Evolutionary conservation across 1,140 invertebrate species (phyloP).

Genomic region (silkworm (Bombyx mori)): DNA sequence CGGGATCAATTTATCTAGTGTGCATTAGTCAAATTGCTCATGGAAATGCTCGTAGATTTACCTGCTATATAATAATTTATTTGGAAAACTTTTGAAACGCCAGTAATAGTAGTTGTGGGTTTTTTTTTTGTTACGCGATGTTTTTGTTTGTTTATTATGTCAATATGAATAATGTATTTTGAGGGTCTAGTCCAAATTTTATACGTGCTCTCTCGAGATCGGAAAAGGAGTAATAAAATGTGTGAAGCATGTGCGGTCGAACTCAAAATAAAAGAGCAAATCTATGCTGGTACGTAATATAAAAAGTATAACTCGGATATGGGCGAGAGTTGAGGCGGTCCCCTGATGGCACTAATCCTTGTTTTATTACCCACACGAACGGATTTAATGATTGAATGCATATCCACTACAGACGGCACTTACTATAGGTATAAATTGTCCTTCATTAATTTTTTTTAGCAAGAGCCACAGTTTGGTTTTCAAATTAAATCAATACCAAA

Average conservation of each 20-base stretch:
- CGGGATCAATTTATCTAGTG: conserved; percentile 22
- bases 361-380: conserved; percentile 61
- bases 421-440: no score
- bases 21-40: conserved; percentile 12
- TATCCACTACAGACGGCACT: no score
- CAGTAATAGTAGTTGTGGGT: no score
- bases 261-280: conserved; percentile 44
- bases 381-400: background rate
- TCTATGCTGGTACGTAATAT: conserved; percentile 22
- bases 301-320: conserved; percentile 50
- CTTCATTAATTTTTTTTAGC: no score
- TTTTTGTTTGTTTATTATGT: conserved; percentile 4
- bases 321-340: conserved; percentile 31
- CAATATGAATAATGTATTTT: conserved; percentile 19
- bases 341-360: conserved; percentile 46
- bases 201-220: conserved; percentile 25
- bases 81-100: no score
- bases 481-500: no score
- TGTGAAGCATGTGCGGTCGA: conserved; percentile 36
- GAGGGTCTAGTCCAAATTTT: conserved; percentile 20
- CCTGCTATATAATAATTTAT: no score
- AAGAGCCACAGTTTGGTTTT: no score
- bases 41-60: no score
- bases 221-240: conserved; percentile 45
- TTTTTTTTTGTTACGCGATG: background rate